These are phyloP conservation scores for Tyria jacobaeae DNA, from an alignment of 2,888 invertebrate genomes.

Conservation along the genomic window DNA sequence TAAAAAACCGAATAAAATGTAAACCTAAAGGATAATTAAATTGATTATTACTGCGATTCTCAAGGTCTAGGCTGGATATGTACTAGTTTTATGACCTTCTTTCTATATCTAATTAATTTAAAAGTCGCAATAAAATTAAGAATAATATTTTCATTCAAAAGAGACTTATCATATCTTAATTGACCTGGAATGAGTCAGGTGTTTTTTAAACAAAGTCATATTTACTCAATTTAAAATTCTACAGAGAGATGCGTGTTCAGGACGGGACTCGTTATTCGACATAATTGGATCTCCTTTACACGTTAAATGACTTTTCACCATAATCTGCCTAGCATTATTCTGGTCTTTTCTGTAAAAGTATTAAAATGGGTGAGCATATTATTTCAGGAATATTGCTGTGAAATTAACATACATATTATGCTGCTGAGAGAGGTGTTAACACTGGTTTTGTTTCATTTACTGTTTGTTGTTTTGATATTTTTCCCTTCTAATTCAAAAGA, in stretches of 20 bases:
- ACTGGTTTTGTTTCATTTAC: background rate
- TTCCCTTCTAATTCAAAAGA: too few species aligned
- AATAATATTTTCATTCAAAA: too few species aligned
- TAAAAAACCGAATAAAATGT: too few species aligned
- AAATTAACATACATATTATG: constrained; percentile 10
- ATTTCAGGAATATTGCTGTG: constrained; percentile 11
- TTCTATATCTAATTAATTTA: too few species aligned
- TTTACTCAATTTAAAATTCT: constrained; percentile 64
- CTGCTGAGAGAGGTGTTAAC: constrained; percentile 1
- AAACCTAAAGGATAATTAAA: too few species aligned
- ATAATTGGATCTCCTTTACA: constrained; percentile 51
- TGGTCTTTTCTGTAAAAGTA: constrained; percentile 11
- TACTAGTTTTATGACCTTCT: too few species aligned
- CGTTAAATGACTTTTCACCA: constrained; percentile 41
- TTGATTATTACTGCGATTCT: too few species aligned
- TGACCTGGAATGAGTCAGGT: constrained; percentile 24
- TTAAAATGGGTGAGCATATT: constrained; percentile 14
- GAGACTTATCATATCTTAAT: constrained; percentile 21
- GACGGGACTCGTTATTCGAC: constrained; percentile 63
- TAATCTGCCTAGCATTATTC: constrained; percentile 15
- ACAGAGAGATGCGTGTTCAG: constrained; percentile 60
- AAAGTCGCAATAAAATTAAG: too few species aligned
- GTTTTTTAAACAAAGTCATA: constrained; percentile 47
- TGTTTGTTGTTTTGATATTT: background rate
- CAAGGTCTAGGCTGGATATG: too few species aligned